A percentile compares a stretch with the other conserved stretches of the same genome.
phyloP scores from a whole-genome alignment of 2,113 vertebrate genomes.

The Grammomys dolichurus region DNA sequence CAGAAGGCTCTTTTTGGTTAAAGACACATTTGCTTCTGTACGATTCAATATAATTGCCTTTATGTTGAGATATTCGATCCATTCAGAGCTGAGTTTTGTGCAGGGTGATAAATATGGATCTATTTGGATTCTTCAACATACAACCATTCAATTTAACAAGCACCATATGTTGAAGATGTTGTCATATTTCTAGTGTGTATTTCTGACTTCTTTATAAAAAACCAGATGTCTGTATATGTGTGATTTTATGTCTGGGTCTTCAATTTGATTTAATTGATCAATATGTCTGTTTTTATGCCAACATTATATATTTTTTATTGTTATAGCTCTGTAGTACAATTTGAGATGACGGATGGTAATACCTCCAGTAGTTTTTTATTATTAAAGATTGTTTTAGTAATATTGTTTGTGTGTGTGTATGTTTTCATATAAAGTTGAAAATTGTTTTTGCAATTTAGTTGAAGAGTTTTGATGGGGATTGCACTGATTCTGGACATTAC shows the following conservation, averaged over 20 bases:
- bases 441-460: background rate
- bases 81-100: background rate
- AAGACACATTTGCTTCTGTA: background rate
- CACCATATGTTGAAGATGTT: background rate
- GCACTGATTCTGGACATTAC: background rate
- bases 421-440: background rate
- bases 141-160: background rate
- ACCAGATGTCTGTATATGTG: background rate
- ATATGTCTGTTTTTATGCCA: background rate
- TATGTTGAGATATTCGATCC: background rate
- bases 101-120: background rate
- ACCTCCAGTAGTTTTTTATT: background rate
- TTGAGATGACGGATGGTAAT: background rate
- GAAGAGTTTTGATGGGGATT: background rate
- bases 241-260: background rate
- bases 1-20: background rate
- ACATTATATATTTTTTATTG: background rate
- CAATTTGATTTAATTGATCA: background rate
- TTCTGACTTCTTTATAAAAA: background rate
- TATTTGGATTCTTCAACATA: background rate
- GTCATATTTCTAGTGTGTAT: background rate
- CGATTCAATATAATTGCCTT: background rate
- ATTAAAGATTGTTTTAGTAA: background rate
- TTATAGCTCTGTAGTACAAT: background rate
- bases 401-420: background rate